A percentile compares a stretch with the other conserved stretches of the same genome.
phyloP scores from a whole-genome alignment of 2,888 invertebrate species.

The Prenolepis imparis region DNA sequence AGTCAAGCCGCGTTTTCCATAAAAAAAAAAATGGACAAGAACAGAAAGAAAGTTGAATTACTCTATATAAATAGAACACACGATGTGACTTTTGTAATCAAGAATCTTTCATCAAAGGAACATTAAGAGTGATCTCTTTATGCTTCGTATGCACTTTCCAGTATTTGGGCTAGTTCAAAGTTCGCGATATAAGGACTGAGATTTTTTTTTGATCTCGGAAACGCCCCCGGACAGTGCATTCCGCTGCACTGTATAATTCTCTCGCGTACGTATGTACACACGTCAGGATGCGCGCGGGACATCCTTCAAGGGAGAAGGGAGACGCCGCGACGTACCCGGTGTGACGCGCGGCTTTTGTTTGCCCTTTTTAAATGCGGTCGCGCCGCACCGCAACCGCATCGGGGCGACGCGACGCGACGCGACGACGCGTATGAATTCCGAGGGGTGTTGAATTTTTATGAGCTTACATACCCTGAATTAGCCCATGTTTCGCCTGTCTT shows the following conservation, averaged over 20 bases:
- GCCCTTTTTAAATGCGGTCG: conserved; percentile 77
- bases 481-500: conserved; percentile 55
- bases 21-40: background rate
- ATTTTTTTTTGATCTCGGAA: conserved; percentile 69
- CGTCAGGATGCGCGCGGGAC: background rate
- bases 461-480: conserved; percentile 78
- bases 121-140: background rate
- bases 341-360: conserved; percentile 72
- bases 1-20: no score
- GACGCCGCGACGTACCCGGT: conserved; percentile 43
- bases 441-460: conserved; percentile 81
- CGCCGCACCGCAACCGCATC: conserved; percentile 42
- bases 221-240: conserved; percentile 59
- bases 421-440: conserved; percentile 80
- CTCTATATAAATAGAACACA: background rate
- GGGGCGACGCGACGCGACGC: conserved; percentile 45
- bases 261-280: background rate
- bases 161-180: conserved; percentile 18
- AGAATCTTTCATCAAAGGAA: background rate
- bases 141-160: background rate
- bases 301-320: conserved; percentile 42
- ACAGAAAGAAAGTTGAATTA: background rate
- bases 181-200: background rate
- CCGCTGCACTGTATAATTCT: conserved; percentile 45
- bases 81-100: background rate